Evolutionary conservation across 2,888 invertebrate genomes (phyloP).

Genomic region (Podotricha telesiphe): DNA sequence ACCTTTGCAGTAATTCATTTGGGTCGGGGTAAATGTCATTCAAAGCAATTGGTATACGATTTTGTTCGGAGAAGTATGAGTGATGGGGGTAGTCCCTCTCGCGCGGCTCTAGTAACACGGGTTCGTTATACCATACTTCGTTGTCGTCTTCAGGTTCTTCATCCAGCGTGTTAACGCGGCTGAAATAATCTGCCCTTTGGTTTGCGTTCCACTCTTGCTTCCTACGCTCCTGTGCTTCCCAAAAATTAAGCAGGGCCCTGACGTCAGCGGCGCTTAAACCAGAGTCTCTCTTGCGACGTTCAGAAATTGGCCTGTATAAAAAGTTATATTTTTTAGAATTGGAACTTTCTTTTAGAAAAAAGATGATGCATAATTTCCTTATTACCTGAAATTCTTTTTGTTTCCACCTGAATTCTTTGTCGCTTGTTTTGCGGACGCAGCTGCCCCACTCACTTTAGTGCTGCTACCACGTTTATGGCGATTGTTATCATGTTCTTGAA

Average conservation of each 20-base stretch:
- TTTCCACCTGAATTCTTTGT: constrained; percentile 76
- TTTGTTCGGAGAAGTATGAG: constrained; percentile 78
- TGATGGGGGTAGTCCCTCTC: constrained; percentile 73
- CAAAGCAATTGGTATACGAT: constrained; percentile 70
- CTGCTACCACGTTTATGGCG: constrained; percentile 75
- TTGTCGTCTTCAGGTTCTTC: constrained; percentile 80
- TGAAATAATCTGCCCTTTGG: constrained; percentile 74
- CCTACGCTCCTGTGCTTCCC: constrained; percentile 84
- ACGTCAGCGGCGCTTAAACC: constrained; percentile 85
- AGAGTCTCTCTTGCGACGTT: constrained; percentile 84
- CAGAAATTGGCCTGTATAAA: constrained; percentile 67
- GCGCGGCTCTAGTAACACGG: constrained; percentile 77
- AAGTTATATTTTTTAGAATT: neutral
- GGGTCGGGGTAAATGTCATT: constrained; percentile 76
- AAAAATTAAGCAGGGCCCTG: constrained; percentile 83
- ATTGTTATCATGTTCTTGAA: constrained; percentile 65
- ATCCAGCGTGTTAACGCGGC: constrained; percentile 67
- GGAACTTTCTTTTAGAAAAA: constrained; percentile 33
- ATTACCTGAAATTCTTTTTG: constrained; percentile 77
- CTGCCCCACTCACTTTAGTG: constrained; percentile 76
- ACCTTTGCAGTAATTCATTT: constrained; percentile 71
- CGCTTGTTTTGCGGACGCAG: constrained; percentile 75
- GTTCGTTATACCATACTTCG: constrained; percentile 84
- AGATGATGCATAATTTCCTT: neutral
- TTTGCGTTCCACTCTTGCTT: constrained; percentile 79